A percentile compares a stretch with the other conserved stretches of the same genome.
These are phyloP conservation scores for Machimus atricapillus DNA, from an alignment of 2,888 invertebrate genomes.

Conservation along the genomic window DNA sequence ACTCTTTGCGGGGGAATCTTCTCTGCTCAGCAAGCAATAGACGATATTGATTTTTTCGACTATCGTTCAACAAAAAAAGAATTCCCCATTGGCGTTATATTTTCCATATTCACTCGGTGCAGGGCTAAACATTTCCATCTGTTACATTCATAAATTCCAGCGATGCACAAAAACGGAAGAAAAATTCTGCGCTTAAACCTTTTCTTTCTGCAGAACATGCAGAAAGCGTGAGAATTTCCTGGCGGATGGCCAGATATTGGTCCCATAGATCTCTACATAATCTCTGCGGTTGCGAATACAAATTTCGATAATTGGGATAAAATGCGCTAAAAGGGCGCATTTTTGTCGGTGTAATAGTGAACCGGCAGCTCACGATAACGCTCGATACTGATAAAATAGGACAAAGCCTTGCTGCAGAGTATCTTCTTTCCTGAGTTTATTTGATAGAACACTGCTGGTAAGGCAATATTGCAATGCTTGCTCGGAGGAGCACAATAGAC, in stretches of 20 bases:
- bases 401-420: neutral
- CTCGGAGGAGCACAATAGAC: neutral
- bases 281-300: constrained; percentile 44
- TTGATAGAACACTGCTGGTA: neutral
- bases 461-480: neutral
- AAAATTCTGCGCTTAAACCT: neutral
- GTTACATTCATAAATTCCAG: constrained; percentile 34
- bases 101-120: constrained; percentile 21
- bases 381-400: neutral
- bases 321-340: constrained; percentile 39
- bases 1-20: neutral
- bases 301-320: constrained; percentile 45
- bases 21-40: neutral
- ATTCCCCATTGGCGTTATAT: neutral
- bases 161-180: constrained; percentile 10
- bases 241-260: constrained; percentile 41
- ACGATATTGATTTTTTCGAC: constrained; percentile 15
- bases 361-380: neutral
- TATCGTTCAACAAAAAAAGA: neutral
- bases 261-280: constrained; percentile 39
- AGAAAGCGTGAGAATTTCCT: constrained; percentile 26
- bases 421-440: neutral
- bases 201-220: constrained; percentile 1
- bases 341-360: neutral
- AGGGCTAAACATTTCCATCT: constrained; percentile 25